Conservation (phyloP, 2,797 vertebrate species). For the Syndactyla subalaris region DNA sequence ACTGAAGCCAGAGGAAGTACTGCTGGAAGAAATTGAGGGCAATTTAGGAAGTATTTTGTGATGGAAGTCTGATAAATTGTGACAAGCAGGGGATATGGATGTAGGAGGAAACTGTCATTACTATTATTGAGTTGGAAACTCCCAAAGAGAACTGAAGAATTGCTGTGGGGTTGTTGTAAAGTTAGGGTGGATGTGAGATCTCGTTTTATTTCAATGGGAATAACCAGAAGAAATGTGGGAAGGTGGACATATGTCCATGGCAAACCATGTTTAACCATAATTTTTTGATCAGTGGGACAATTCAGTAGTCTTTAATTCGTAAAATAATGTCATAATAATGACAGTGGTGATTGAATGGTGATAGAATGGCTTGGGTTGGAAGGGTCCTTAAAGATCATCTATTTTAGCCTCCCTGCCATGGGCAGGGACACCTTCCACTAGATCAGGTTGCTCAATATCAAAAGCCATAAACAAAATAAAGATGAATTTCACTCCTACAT, state of each 20-base stretch:
- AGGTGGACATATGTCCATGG: neutral
- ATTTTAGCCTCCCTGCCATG: neutral
- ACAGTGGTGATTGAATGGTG: neutral
- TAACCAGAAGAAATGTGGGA: neutral
- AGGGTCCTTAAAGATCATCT: neutral
- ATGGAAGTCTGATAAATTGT: neutral
- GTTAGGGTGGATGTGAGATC: neutral
- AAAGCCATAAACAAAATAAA: neutral
- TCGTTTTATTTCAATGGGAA: neutral
- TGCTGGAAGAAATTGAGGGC: neutral
- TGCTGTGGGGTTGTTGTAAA: neutral
- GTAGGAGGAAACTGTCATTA: neutral
- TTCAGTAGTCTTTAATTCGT: neutral
- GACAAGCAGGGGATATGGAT: neutral
- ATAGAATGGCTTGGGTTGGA: neutral
- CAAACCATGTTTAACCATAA: neutral
- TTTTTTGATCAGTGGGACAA: neutral
- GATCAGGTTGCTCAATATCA: neutral
- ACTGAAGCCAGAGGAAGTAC: neutral
- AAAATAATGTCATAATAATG: rapidly evolving
- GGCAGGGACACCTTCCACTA: neutral
- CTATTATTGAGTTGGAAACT: neutral
- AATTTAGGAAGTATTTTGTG: neutral
- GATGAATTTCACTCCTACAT: neutral
- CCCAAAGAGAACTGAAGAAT: neutral